These are phyloP conservation scores for Nibea albiflora DNA, from an alignment of 2,113 vertebrate genomes.

Conservation along the genomic window DNA sequence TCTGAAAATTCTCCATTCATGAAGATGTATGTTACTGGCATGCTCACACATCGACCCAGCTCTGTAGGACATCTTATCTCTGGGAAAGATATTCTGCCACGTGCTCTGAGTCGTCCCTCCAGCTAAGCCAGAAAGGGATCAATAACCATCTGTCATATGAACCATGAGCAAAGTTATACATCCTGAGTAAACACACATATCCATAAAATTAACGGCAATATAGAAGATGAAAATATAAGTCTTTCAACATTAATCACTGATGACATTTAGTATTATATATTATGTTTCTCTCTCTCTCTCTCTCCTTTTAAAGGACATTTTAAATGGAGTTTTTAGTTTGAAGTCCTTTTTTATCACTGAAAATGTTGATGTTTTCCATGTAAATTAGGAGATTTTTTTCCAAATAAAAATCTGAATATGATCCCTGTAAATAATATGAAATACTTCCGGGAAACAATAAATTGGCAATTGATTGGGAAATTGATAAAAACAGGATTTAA, in stretches of 20 bases:
- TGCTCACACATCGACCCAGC: conserved; percentile 54
- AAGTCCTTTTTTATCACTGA: not conserved
- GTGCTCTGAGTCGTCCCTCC: conserved; percentile 31
- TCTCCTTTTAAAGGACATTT: not conserved
- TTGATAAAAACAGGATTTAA: not conserved
- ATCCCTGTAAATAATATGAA: not conserved
- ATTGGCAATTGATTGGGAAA: not conserved
- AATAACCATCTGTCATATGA: conserved; percentile 61
- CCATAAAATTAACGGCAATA: not conserved
- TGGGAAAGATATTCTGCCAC: conserved; percentile 13
- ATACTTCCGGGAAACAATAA: not conserved
- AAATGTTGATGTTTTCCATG: not conserved
- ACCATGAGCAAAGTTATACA: conserved; percentile 27
- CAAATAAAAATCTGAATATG: not conserved
- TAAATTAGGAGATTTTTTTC: not conserved
- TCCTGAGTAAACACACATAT: conserved; percentile 18
- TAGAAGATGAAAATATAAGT: conserved; percentile 15
- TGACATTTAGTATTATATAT: not conserved
- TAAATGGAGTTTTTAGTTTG: not conserved
- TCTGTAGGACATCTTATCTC: conserved; percentile 40
- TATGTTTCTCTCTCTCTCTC: not conserved
- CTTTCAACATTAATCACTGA: not conserved
- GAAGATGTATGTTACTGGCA: conserved; percentile 46
- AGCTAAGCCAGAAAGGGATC: conserved; percentile 41
- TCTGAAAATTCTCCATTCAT: conserved; percentile 14